Evolutionary conservation across 2,888 invertebrate species (phyloP), one percentile per base, ranked within the genome.

Genomic region (Crematogaster levior): DNA sequence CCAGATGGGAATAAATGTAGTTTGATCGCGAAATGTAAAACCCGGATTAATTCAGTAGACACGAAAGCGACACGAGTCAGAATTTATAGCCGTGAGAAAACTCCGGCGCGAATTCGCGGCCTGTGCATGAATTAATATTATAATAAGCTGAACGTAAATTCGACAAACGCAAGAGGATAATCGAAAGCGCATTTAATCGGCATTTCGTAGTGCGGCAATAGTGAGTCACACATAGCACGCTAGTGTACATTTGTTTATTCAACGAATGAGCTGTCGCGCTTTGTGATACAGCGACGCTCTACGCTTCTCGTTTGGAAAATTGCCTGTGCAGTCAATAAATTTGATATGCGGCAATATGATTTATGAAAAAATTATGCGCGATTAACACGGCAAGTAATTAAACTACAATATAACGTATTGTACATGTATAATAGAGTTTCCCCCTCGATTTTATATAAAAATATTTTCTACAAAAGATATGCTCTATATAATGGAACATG

Each of bases 141-240:
- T 89, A 89, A 89, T 89, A 89, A 89, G 85, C 85, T 82, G 86
- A 84, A 63, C 85, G 84, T 88, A 85, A 89, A 89, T 86, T 89
- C 85, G 86, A 87, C 84, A 85, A 89, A 85, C 75, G 82, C 80
- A 24, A 73, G 74, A 68, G 81, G 82, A 88, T 86, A 88, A 88
- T 88, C 88, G 79, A 65, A 75, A 43, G 51, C 80, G 37, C 75
- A 82, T 85, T 89, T 85, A 83, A 87, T 85, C 84, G 84, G 85
- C 81, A 48, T 85, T 79, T 70, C 82, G 77, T 84, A 84, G 79
- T 81, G 63, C 82, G 73, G 73, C 73, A 80, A 87, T 87, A 82
- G 85, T 70, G 30, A 77, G 82, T 65, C 74, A 83, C n/a, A n/a
- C n/a, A n/a, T n/a, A 74, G 60, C 56, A 21, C 48, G 9, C 46